Percentiles rank a stretch among this genome's conserved stretches.
These are phyloP conservation scores for Halcyon senegalensis DNA, from an alignment of 2,113 vertebrate species.

Conservation along the genomic window DNA sequence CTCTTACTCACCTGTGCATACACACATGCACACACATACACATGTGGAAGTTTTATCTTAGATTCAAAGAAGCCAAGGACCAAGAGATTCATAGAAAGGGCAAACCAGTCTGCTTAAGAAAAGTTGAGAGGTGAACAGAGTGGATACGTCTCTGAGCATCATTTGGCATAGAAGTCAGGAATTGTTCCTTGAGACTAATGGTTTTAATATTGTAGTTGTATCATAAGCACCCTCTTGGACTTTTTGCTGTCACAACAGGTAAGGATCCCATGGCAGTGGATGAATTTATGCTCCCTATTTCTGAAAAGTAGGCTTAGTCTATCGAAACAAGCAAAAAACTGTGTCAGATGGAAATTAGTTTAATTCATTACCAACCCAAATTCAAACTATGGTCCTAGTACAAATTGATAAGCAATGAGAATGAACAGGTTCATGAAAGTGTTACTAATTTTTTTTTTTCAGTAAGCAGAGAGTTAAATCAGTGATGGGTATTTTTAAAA, in stretches of 20 bases:
- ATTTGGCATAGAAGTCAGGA: neutral
- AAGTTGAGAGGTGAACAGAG: neutral
- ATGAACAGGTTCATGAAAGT: neutral
- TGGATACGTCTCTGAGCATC: neutral
- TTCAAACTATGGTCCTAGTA: neutral
- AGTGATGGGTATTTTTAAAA: constrained; percentile 19
- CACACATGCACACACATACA: accelerated
- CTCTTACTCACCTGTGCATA: neutral
- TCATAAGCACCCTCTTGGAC: neutral
- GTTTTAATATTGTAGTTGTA: neutral
- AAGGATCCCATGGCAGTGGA: neutral
- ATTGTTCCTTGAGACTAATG: neutral
- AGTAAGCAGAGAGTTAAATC: neutral
- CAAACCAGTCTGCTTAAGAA: neutral
- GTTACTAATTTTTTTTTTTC: neutral
- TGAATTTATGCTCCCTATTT: neutral
- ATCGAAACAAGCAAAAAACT: neutral
- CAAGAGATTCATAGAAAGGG: neutral
- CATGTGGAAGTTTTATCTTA: neutral
- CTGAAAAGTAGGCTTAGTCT: neutral
- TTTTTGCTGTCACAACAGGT: accelerated
- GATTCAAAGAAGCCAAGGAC: neutral
- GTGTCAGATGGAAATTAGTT: neutral
- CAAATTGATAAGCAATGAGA: neutral
- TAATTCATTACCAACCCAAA: neutral